These are phyloP conservation scores for Pantherophis alleghaniensis DNA, from an alignment of 2,797 vertebrate genomes.

Conservation along the genomic window DNA sequence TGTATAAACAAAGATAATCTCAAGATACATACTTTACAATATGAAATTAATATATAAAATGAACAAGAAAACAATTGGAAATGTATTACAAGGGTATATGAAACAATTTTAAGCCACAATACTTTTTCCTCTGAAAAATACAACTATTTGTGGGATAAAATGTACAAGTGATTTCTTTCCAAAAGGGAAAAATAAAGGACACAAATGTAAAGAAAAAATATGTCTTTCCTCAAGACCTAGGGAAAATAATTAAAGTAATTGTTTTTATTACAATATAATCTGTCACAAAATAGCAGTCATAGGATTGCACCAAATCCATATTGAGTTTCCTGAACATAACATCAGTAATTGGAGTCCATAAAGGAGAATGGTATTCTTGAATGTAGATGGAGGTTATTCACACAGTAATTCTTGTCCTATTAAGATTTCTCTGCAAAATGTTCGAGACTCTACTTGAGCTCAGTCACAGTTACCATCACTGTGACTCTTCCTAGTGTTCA, in stretches of 20 bases:
- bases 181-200: conserved; percentile 66
- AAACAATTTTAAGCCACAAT: conserved; percentile 82
- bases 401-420: conserved; percentile 75
- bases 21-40: conserved; percentile 81
- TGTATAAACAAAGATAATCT: conserved; percentile 80
- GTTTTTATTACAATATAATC: conserved; percentile 86
- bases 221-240: conserved; percentile 74
- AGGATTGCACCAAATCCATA: conserved; percentile 85
- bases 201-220: conserved; percentile 86
- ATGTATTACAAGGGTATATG: conserved; percentile 85
- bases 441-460: conserved; percentile 83
- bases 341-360: conserved; percentile 81
- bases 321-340: conserved; percentile 77
- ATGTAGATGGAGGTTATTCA: conserved; percentile 70
- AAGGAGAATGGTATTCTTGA: conserved; percentile 70
- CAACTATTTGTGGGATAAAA: conserved; percentile 94
- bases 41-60: conserved; percentile 82
- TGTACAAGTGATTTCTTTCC: conserved; percentile 79
- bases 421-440: conserved; percentile 84
- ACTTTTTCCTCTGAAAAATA: conserved; percentile 98
- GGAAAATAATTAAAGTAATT: conserved; percentile 86
- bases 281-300: conserved; percentile 84
- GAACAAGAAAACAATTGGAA: conserved; percentile 80
- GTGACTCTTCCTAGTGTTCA: conserved; percentile 66
- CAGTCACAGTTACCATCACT: conserved; percentile 72